phyloP scores from a whole-genome alignment of 2,888 invertebrate genomes.

The Chaetoderma sp. region DNA sequence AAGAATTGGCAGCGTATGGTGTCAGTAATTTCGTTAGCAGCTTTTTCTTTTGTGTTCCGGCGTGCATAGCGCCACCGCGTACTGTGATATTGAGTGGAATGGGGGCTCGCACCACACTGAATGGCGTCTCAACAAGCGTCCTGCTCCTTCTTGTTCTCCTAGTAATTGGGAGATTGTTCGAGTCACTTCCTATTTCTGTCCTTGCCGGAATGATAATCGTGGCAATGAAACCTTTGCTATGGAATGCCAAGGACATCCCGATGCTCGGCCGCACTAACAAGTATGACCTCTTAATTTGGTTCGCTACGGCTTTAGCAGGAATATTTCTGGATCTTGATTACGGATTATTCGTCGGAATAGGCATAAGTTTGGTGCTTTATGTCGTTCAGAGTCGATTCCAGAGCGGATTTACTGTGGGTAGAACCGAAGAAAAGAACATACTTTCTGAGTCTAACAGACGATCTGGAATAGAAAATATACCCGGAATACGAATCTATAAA shows the following conservation, averaged over 20 bases:
- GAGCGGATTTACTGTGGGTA: constrained; percentile 53
- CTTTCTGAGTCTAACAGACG: constrained; percentile 46
- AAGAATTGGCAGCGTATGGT: constrained; percentile 70
- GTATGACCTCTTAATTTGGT: constrained; percentile 77
- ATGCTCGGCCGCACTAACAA: constrained; percentile 83
- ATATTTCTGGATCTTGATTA: constrained; percentile 63
- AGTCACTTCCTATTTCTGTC: constrained; percentile 61
- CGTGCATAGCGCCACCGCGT: constrained; percentile 68
- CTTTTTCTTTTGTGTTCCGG: constrained; percentile 70
- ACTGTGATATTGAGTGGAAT: constrained; percentile 62
- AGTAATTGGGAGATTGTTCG: constrained; percentile 60
- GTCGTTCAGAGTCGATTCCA: constrained; percentile 61
- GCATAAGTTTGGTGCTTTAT: constrained; percentile 56
- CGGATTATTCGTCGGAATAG: constrained; percentile 63
- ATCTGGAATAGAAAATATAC: constrained; percentile 47
- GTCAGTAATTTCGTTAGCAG: constrained; percentile 65
- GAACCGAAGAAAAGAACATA: constrained; percentile 47
- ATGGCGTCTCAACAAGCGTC: constrained; percentile 54
- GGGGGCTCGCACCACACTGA: constrained; percentile 60
- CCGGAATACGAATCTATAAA: constrained; percentile 59
- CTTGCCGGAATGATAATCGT: constrained; percentile 70
- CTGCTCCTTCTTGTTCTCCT: constrained; percentile 61
- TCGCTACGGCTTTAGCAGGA: constrained; percentile 53
- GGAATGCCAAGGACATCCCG: constrained; percentile 79
- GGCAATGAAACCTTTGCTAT: constrained; percentile 69